Conservation (phyloP, 2,797 vertebrate species). For the Channallabes apus region DNA sequence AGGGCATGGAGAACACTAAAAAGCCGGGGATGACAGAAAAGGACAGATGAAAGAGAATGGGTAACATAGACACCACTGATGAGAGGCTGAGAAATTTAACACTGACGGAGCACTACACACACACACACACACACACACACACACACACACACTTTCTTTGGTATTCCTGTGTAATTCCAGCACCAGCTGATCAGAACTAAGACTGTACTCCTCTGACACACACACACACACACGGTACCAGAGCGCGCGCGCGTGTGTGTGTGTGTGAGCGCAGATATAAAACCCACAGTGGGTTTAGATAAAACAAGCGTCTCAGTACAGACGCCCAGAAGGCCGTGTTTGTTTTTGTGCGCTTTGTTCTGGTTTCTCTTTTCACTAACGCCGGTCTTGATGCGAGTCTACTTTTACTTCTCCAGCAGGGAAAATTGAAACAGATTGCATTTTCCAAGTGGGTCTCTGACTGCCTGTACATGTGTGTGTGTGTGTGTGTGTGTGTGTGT, state of each 20-base stretch:
- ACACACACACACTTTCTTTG: background rate
- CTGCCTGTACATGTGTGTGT: no score
- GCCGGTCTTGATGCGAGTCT: background rate
- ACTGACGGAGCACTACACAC: no score
- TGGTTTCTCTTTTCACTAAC: background rate
- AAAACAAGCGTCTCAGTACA: background rate
- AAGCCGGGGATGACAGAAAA: slow-evolving; percentile 20
- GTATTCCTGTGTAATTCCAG: background rate
- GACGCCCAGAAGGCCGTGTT: background rate
- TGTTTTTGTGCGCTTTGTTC: background rate
- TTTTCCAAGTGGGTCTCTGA: background rate
- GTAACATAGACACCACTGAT: slow-evolving; percentile 20
- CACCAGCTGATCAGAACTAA: background rate
- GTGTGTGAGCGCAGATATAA: background rate
- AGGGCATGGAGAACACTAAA: slow-evolving; percentile 54
- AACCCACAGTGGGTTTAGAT: background rate
- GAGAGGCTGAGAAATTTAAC: slow-evolving; percentile 23
- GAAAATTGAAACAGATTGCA: background rate
- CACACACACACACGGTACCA: background rate
- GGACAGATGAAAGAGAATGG: slow-evolving; percentile 25
- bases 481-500: background rate
- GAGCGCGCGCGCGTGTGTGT: background rate
- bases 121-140: slow-evolving; percentile 15
- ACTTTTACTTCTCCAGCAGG: background rate
- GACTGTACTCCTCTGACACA: background rate